Evolutionary conservation across 2,888 invertebrate species (phyloP).

Genomic region (Coenonympha arcania): DNA sequence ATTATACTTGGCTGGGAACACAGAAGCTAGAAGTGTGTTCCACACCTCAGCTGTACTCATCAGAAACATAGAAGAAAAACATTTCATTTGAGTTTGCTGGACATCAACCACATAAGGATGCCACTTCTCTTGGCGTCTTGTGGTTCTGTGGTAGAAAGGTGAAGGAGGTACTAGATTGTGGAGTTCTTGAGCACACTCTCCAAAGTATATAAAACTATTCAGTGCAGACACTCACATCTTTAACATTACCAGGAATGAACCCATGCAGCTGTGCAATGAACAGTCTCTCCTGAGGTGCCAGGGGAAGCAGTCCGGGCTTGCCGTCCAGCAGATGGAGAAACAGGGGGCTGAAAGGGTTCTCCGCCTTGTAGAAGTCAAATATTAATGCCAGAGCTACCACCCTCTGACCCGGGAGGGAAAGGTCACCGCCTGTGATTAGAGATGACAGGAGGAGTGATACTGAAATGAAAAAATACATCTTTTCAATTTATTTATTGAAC

Average conservation of each 20-base stretch:
- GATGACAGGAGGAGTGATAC: constrained; percentile 66
- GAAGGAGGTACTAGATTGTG: too few relatives aligned
- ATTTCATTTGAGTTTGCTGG: too few relatives aligned
- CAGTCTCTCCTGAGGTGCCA: constrained; percentile 77
- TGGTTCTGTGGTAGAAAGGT: too few relatives aligned
- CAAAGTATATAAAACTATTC: too few relatives aligned
- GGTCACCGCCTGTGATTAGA: constrained; percentile 62
- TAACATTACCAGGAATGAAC: constrained; percentile 77
- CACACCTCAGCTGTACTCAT: too few relatives aligned
- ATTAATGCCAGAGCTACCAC: constrained; percentile 62
- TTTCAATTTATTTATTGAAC: too few relatives aligned
- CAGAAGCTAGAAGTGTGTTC: too few relatives aligned
- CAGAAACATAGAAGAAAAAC: too few relatives aligned
- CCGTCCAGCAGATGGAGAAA: constrained; percentile 62
- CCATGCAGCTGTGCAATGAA: constrained; percentile 82
- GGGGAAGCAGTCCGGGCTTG: constrained; percentile 52
- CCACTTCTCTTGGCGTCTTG: too few relatives aligned
- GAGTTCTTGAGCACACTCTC: too few relatives aligned
- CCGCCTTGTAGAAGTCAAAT: constrained; percentile 60
- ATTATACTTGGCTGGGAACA: too few relatives aligned
- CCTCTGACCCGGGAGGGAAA: constrained; percentile 63
- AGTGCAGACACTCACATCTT: constrained; percentile 83
- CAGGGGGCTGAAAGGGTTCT: constrained; percentile 62
- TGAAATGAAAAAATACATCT: constrained; percentile 29
- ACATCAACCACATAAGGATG: too few relatives aligned